Evolutionary conservation across 2,113 vertebrate genomes (phyloP).

Genomic region (Falco punctatus): DNA sequence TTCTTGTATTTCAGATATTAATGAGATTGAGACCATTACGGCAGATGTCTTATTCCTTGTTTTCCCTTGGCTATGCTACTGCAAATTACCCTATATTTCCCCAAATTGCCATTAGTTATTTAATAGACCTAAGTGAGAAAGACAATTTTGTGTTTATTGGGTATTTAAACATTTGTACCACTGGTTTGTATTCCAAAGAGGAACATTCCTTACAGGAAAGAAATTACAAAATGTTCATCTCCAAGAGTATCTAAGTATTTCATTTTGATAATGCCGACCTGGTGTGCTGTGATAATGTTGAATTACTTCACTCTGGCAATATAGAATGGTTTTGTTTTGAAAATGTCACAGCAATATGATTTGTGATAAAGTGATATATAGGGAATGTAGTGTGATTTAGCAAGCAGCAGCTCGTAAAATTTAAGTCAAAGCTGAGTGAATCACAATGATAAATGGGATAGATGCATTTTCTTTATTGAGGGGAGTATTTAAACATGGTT

Average conservation of each 20-base stretch:
- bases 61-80: accelerated
- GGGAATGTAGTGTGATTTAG: neutral
- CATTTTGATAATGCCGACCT: neutral
- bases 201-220: neutral
- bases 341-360: neutral
- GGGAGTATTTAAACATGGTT: neutral
- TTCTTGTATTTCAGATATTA: neutral
- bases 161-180: neutral
- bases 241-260: neutral
- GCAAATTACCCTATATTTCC: neutral
- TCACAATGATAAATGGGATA: neutral
- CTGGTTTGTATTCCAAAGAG: neutral
- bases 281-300: neutral
- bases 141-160: neutral
- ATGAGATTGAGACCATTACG: neutral
- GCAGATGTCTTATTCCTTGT: neutral
- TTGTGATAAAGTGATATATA: neutral
- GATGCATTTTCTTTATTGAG: neutral
- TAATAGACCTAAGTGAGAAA: neutral
- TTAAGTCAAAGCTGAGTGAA: neutral
- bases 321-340: neutral
- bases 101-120: neutral
- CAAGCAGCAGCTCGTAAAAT: neutral
- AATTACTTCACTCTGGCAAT: neutral
- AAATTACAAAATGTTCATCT: neutral